A percentile compares a stretch with the other conserved stretches of the same genome.
Evolutionary conservation across 92 coral and sea anemone species (phyloP).

Genomic region (Umimayanthus kanabou): DNA sequence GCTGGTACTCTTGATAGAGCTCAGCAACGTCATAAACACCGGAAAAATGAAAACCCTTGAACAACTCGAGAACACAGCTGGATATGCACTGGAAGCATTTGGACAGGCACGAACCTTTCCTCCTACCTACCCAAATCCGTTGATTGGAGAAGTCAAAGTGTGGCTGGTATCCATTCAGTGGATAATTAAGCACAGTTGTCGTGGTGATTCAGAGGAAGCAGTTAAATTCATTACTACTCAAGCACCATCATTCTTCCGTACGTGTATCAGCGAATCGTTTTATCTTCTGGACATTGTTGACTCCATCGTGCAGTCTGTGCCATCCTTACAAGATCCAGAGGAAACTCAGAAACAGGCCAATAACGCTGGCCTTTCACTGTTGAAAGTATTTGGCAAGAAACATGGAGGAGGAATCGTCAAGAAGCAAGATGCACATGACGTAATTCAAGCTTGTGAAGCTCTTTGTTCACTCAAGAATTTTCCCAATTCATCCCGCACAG

Average conservation of each 20-base stretch:
- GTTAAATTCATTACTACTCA: constrained; percentile 58
- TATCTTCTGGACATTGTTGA: constrained; percentile 75
- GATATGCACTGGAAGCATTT: constrained; percentile 56
- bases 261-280: constrained; percentile 78
- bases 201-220: constrained; percentile 62
- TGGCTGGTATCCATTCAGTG: constrained; percentile 83
- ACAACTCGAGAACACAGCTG: constrained; percentile 57
- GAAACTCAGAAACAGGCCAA: constrained; percentile 60
- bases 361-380: constrained; percentile 57
- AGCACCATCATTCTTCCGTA: constrained; percentile 76
- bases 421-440: constrained; percentile 55
- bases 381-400: constrained; percentile 52
- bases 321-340: constrained; percentile 67
- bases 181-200: constrained; percentile 66
- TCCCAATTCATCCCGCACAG: constrained; percentile 58
- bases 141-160: constrained; percentile 85
- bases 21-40: constrained; percentile 28
- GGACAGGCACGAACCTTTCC: constrained; percentile 74
- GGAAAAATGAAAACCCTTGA: constrained; percentile 44
- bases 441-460: constrained; percentile 61
- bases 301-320: constrained; percentile 59
- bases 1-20: constrained; percentile 52
- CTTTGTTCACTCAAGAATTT: constrained; percentile 61
- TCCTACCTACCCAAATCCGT: constrained; percentile 74
- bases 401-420: background rate